These are phyloP conservation scores for Cordylochernes scorpioides DNA, from an alignment of 2,888 invertebrate genomes.

Conservation along the genomic window DNA sequence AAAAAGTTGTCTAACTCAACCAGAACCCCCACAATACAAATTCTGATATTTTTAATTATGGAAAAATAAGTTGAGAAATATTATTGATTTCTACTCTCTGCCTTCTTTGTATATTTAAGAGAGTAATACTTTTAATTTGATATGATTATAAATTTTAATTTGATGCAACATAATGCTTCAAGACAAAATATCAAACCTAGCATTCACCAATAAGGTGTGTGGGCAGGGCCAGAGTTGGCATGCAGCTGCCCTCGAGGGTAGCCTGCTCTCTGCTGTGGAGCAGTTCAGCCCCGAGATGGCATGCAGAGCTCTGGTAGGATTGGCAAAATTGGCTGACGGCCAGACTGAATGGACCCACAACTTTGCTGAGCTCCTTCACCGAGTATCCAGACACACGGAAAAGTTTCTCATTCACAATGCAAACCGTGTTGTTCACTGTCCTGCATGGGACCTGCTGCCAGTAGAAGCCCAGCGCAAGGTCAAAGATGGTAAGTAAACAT, in stretches of 20 bases:
- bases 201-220: too few species aligned
- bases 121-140: too few species aligned
- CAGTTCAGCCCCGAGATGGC: slow-evolving; percentile 52
- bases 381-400: slow-evolving; percentile 37
- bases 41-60: too few species aligned
- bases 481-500: slow-evolving; percentile 17
- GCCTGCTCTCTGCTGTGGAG: slow-evolving; percentile 47
- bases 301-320: slow-evolving; percentile 41
- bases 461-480: slow-evolving; percentile 19
- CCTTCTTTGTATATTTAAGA: too few species aligned
- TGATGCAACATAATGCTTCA: too few species aligned
- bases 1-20: too few species aligned
- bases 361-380: slow-evolving; percentile 30
- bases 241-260: slow-evolving; percentile 45
- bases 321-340: slow-evolving; percentile 7
- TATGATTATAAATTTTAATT: too few species aligned
- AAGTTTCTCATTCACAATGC: slow-evolving; percentile 42
- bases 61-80: too few species aligned
- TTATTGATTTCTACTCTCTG: too few species aligned
- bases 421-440: slow-evolving; percentile 19
- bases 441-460: slow-evolving; percentile 18
- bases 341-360: slow-evolving; percentile 8
- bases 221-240: slow-evolving; percentile 43
- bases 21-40: too few species aligned
- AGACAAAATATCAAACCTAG: too few species aligned